phyloP scores from a whole-genome alignment of 2,888 invertebrate species.

The Nomada fabriciana region DNA sequence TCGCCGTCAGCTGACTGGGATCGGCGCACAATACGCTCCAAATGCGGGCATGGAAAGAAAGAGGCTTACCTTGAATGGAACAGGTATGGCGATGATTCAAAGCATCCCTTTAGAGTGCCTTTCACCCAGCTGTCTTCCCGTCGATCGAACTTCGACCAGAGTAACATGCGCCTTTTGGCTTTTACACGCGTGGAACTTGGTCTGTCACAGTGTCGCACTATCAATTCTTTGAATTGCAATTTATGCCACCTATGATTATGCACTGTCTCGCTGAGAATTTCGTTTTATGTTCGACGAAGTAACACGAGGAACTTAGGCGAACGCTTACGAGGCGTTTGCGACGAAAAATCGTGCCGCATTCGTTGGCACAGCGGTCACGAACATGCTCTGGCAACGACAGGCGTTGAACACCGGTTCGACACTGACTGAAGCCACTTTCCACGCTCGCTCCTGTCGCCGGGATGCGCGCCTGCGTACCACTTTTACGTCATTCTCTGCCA shows the following conservation, averaged over 20 bases:
- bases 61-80: constrained; percentile 59
- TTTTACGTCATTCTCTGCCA: constrained; percentile 56
- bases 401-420: constrained; percentile 50
- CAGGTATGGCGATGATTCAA: constrained; percentile 40
- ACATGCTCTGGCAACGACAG: constrained; percentile 15
- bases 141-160: constrained; percentile 59
- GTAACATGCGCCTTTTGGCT: constrained; percentile 67
- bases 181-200: constrained; percentile 41
- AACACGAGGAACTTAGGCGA: neutral
- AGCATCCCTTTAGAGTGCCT: constrained; percentile 62
- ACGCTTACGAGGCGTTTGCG: constrained; percentile 52
- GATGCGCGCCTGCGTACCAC: constrained; percentile 59
- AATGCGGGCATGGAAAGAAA: neutral
- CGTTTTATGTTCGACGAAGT: neutral
- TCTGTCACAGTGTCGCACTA: neutral
- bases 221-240: neutral
- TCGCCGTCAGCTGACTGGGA: constrained; percentile 21
- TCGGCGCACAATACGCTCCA: constrained; percentile 4
- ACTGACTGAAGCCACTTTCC: constrained; percentile 49
- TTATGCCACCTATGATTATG: neutral
- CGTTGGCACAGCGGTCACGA: neutral
- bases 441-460: constrained; percentile 45
- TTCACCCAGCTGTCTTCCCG: constrained; percentile 61
- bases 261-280: neutral
- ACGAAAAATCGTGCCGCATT: neutral